phyloP scores from a whole-genome alignment of 2,797 vertebrate genomes.

The Kryptopterus vitreolus region DNA sequence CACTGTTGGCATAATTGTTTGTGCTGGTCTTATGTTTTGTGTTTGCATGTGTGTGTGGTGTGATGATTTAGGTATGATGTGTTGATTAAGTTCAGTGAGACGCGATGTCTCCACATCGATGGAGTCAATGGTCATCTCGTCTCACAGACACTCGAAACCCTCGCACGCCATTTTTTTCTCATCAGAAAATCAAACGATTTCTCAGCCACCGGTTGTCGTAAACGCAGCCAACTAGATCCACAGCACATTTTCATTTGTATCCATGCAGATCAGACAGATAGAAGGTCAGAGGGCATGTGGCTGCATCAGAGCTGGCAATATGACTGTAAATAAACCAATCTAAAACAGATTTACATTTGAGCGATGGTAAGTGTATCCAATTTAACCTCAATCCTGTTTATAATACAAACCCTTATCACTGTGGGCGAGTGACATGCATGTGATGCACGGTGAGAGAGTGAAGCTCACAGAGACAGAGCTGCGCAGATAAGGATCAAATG shows the following conservation, averaged over 20 bases:
- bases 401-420: not conserved
- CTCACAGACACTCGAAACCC: not conserved
- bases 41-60: not conserved
- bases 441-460: not conserved
- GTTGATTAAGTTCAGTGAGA: not conserved
- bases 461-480: not conserved
- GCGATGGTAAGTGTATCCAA: not conserved
- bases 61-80: constrained; percentile 1
- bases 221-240: not conserved
- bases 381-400: constrained; percentile 12
- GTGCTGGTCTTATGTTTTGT: not conserved
- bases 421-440: not conserved
- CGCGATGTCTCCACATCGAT: not conserved
- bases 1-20: not conserved
- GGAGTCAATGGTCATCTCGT: not conserved
- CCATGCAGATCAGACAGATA: not conserved
- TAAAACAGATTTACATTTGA: not conserved
- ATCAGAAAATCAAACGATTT: not conserved
- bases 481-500: not conserved
- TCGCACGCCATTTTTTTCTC: not conserved
- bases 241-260: not conserved
- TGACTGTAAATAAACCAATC: not conserved
- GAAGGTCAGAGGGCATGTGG: not conserved
- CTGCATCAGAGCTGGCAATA: not conserved
- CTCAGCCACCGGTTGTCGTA: not conserved